Percentiles rank a stretch among this genome's conserved stretches.
phyloP scores from a whole-genome alignment of 2,113 vertebrate species.

The Ptyas mucosa region DNA sequence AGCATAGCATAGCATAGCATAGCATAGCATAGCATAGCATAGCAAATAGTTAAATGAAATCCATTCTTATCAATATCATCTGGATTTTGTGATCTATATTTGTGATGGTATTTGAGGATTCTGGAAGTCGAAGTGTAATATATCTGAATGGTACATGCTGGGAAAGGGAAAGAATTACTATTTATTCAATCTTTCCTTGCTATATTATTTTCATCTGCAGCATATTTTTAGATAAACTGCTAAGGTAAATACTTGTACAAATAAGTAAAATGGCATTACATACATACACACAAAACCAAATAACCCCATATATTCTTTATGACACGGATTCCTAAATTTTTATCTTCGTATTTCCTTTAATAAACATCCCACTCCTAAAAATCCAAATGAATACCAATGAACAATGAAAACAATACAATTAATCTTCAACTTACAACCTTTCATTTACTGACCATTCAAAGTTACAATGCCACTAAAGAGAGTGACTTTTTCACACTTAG shows the following conservation, averaged over 20 bases:
- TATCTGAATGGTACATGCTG: background rate
- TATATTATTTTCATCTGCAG: background rate
- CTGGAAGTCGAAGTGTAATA: background rate
- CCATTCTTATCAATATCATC: background rate
- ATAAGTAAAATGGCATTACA: background rate
- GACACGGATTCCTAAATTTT: background rate
- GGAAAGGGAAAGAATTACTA: background rate
- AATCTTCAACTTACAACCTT: background rate
- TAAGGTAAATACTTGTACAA: background rate
- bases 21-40: background rate
- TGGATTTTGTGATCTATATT: background rate
- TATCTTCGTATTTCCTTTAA: background rate
- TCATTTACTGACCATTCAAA: background rate
- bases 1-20: too few relatives aligned
- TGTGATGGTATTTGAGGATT: background rate
- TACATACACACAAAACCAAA: background rate
- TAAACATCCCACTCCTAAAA: background rate
- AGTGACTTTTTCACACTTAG: background rate
- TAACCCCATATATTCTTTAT: background rate
- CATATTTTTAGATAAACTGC: background rate
- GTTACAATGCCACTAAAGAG: background rate
- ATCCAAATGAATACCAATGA: background rate
- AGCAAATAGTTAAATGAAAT: background rate
- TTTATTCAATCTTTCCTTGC: background rate
- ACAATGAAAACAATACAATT: background rate